Percentiles rank a stretch among this genome's conserved stretches.
These are phyloP conservation scores for Melanerpes aurifrons DNA, from an alignment of 2,113 vertebrate species.

Conservation along the genomic window DNA sequence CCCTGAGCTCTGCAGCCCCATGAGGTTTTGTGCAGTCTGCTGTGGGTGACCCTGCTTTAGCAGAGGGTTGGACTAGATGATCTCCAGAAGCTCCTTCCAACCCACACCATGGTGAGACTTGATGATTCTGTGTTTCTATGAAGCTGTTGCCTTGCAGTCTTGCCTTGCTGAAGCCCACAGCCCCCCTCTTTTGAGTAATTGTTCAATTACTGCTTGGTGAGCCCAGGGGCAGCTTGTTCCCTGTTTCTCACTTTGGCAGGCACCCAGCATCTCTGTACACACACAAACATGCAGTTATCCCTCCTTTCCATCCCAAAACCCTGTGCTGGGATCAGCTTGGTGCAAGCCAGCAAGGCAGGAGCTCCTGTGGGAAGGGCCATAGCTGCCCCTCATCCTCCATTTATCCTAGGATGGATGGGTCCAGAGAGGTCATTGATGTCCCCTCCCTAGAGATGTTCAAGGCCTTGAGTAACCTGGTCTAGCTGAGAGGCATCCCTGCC, in stretches of 20 bases:
- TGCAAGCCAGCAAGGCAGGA: accelerated
- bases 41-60: background rate
- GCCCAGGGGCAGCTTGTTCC: slow-evolving; percentile 13
- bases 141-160: background rate
- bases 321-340: accelerated
- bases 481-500: too few relatives aligned
- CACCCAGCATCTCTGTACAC: background rate
- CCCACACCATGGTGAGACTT: background rate
- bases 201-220: slow-evolving; percentile 13
- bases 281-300: background rate
- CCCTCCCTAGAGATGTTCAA: too few relatives aligned
- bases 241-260: background rate
- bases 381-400: accelerated
- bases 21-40: background rate
- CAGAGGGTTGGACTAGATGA: background rate
- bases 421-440: too few relatives aligned
- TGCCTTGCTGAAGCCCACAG: background rate
- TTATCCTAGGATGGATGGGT: accelerated
- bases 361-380: background rate
- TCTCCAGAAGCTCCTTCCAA: background rate
- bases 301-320: background rate
- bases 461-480: too few relatives aligned
- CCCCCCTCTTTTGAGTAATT: slow-evolving; percentile 6
- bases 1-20: accelerated
- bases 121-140: background rate